phyloP scores from a whole-genome alignment of 2,888 invertebrate species.

The Lamellibrachia columna region DNA sequence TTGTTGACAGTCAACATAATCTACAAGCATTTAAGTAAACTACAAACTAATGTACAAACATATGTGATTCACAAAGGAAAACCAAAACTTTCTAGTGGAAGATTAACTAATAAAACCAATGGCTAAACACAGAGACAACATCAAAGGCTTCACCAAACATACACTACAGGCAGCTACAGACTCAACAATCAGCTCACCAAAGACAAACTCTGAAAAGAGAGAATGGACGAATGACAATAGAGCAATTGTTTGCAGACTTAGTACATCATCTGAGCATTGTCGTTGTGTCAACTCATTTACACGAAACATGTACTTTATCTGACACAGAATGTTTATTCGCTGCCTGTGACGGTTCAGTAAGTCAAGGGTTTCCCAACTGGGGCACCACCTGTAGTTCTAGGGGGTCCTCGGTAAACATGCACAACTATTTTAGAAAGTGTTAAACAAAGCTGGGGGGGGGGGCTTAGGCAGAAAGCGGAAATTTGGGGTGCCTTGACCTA shows the following conservation, averaged over 20 bases:
- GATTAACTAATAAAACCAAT: not conserved
- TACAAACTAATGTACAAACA: not conserved
- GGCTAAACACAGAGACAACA: not conserved
- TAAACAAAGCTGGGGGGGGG: too few species aligned
- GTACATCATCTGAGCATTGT: not conserved
- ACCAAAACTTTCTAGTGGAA: not conserved
- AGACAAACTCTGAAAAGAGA: constrained; percentile 16
- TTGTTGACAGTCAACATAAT: not conserved
- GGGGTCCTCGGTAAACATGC: too few species aligned
- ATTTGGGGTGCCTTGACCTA: too few species aligned
- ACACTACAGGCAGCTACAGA: not conserved
- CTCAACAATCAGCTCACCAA: not conserved
- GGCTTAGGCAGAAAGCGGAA: too few species aligned
- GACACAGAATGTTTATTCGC: not conserved
- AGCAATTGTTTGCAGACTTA: not conserved
- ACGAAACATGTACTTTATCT: not conserved
- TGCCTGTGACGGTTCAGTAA: too few species aligned
- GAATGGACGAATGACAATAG: not conserved
- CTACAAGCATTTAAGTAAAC: not conserved
- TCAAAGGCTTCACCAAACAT: constrained; percentile 3
- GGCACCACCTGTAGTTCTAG: too few species aligned
- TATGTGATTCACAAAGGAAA: not conserved
- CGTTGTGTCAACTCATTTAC: not conserved
- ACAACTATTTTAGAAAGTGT: too few species aligned
- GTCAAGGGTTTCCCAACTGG: too few species aligned